Base-by-base conservation (phyloP, 2,797 vertebrate genomes). In the Acrocephalus scirpaceus region DNA sequence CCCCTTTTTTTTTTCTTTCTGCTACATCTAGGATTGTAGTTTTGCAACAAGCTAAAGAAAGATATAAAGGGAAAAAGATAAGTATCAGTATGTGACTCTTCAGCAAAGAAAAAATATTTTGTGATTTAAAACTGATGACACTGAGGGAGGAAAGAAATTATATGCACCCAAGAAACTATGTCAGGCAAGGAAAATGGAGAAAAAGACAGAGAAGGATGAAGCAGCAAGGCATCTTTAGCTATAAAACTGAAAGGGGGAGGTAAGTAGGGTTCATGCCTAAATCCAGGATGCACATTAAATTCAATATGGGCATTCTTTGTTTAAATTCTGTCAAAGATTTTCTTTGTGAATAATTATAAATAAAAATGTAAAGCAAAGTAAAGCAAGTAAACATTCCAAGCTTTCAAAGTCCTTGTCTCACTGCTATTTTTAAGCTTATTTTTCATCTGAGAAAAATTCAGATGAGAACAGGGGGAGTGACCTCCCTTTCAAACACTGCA, bases 21-120 rank as follows among this genome's bases (percentile, higher is more conserved):
- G 20, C 12, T 81, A 72, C 40, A 47, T 48, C 50, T 14, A 72
- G 67, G 54, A 79, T 9, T 86, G 56, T 18, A 78, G 25, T 40
- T 50, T 48, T 92, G 62, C 48, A 93, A 94, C 40, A 88, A 78
- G 32, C 45, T 81, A 76, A 88, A 92, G 72, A 72, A 92, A 93
- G 26, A 84, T 32, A 72, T 4, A 47, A 88, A 77, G 69, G 74
- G 48, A 45, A 86, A 77, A 93, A 62, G 34, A 2, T 51, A 84
- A 90, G 73, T 56, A 58, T 38, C 57, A 50, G 17, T 40, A 88
- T 2, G 5, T 38, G n/a, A 51, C 36, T 72, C 72, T 81, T 82
- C 50, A 89, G 72, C 22, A 71, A 57, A 78, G 48, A 74, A 84
- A 81, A 78, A 47, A 32, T 26, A 18, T 91, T 94, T 56, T 86